Base-by-base conservation (phyloP, 2,888 invertebrate genomes). In the Ormyrus pomaceus region DNA sequence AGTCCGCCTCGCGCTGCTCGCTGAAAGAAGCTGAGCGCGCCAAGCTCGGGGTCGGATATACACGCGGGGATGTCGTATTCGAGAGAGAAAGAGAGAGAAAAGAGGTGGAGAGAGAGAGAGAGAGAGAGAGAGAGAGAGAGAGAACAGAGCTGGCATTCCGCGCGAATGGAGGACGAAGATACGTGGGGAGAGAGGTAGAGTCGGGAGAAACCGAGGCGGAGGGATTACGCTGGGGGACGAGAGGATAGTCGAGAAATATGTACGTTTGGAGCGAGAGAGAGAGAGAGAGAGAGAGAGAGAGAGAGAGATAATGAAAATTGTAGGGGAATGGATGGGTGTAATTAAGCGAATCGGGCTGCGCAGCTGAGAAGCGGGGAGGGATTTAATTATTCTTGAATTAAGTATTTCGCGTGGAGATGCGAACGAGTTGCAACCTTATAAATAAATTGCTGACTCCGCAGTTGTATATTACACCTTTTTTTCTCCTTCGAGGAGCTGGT, bases 1-100 rank as follows among this genome's bases (percentile, higher is more conserved):
- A 84, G 86, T 86, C 84, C 77, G 69, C 64, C 64, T 75, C 34
- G 19, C 34, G 58, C 10, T n/a, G 11, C 64, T 13, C 50, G 72
- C 66, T 48, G 61, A 76, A 76, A 76, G 76, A 64, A 74, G 68
- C 65, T 55, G 68, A 69, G 13, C 48, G 19, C 10, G 56, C 58
- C 7, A 34, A 34, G 11, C 13, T 50, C 7, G 69, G 34, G 55
- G 58, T 45, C 53, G 19, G 34, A 34, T 34, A 34, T 34, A 34
- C 66, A n/a, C 51, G 51, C 64, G 55, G 53, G 71, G 61, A 6
- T 51, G 50, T 55, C 61, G 58, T 51, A 51, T 51, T 11, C 46
- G 59, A 65, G 73, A 19, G 65, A 74, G 51, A 46, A 10, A 19
- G 53, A 10, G 68, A 46, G 13, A 55, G 10, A 11, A 62, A 9